Base-by-base conservation (phyloP, 2,797 vertebrate species). In the Pseudomugil gertrudae region DNA sequence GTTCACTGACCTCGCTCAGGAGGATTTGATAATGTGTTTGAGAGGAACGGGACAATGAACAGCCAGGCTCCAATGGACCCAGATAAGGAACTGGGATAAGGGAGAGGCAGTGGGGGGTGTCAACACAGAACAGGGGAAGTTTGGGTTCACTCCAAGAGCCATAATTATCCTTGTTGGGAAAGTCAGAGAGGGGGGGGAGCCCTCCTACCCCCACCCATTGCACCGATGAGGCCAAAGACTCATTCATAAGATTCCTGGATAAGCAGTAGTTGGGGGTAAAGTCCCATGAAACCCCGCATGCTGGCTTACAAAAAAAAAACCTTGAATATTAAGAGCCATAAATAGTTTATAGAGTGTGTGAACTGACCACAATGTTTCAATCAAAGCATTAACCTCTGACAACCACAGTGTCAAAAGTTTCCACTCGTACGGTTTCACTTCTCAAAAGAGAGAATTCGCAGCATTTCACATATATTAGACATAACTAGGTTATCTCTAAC, bases 41-140 rank as follows among this genome's bases (percentile, higher is more conserved):
- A 47, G 70, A 50, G 57, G 40, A 61, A 33, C 5, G 4, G 50
- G 69, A 86, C 78, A 86, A 81, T 84, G 73, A 84, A 74, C 30
- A 65, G 55, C 63, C 48, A 32, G 35, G 33, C 64, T 43, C 63
- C 68, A 15, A 2, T 47, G 76, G 74, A 63, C 48, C 53, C 84
- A 81, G 84, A 89, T 88, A 89, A 86, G 87, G 76, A 87, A 81
- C 65, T 65, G 24, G 73, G 88, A 87, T 84, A 80, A 78, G 61
- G 50, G 60, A 70, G n/a, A n/a, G n/a, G n/a, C n/a, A n/a, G n/a
- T n/a, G n/a, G 66, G 81, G 71, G 81, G 78, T 74, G 78, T 82
- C 71, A 30, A 52, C 21, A 13, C 2, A 0, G 33, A 35, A 69
- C 50, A 35, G 33, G 35, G 61, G 33, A 56, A 78, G 55, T 67